Evolutionary conservation across 2,888 invertebrate species (phyloP).

Genomic region (Lasius platythorax): DNA sequence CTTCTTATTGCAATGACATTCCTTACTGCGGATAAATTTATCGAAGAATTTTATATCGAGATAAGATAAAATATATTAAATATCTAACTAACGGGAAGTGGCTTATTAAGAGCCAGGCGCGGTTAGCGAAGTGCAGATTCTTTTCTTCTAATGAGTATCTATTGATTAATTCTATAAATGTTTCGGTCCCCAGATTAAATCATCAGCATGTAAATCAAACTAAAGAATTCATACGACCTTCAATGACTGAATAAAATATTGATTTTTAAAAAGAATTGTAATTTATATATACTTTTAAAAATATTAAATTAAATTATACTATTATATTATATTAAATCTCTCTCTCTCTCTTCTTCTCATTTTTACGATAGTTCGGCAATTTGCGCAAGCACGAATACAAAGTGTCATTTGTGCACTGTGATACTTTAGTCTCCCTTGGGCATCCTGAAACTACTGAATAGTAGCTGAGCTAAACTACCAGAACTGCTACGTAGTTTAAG

Average conservation of each 20-base stretch:
- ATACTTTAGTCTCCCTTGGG: background rate
- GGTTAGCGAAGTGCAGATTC: too few species aligned
- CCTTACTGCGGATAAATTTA: background rate
- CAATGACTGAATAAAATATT: background rate
- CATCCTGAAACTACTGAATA: background rate
- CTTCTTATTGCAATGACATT: background rate
- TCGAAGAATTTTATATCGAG: background rate
- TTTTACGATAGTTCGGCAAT: background rate
- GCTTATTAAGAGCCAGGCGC: too few species aligned
- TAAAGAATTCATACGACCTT: too few species aligned
- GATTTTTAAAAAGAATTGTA: background rate
- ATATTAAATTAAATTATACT: background rate
- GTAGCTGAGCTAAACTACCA: background rate
- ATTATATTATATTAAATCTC: background rate
- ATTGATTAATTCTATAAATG: too few species aligned
- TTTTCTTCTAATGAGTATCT: too few species aligned
- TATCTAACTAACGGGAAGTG: too few species aligned
- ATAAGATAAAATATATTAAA: background rate
- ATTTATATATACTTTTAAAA: background rate
- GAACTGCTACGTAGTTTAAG: constrained; percentile 47
- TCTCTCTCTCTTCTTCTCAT: background rate
- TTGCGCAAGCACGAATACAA: background rate
- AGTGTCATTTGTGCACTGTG: background rate
- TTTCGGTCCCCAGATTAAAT: too few species aligned
- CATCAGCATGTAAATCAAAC: too few species aligned